Evolutionary conservation across 1,140 invertebrate genomes (phyloP).

Genomic region (Pseudomyrmex concolor): DNA sequence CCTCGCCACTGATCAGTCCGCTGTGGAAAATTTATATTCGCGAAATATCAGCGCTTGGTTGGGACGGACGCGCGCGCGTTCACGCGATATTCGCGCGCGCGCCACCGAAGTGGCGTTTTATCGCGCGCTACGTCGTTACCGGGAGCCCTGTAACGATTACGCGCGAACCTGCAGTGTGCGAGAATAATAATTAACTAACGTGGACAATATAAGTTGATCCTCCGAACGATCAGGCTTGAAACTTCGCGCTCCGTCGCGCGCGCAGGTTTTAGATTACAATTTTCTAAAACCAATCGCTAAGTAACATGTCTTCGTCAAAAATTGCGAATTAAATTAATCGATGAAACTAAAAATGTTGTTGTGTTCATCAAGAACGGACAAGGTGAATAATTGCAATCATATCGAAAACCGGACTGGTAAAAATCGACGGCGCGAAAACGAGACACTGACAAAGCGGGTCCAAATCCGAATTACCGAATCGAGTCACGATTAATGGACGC

Average conservation of each 20-base stretch:
- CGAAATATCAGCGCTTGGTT: slow-evolving; percentile 19
- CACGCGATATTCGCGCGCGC: background rate
- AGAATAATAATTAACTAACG: slow-evolving; percentile 47
- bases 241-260: background rate
- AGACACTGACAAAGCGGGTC: slow-evolving; percentile 65
- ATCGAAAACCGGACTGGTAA: slow-evolving; percentile 19
- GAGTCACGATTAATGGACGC: slow-evolving; percentile 73
- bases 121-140: slow-evolving; percentile 49
- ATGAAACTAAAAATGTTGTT: too few relatives aligned
- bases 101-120: slow-evolving; percentile 44
- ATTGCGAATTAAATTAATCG: too few relatives aligned
- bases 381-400: slow-evolving; percentile 6
- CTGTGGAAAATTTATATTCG: slow-evolving; percentile 60
- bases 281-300: too few relatives aligned
- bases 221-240: background rate
- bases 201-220: slow-evolving; percentile 46
- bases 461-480: slow-evolving; percentile 72
- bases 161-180: slow-evolving; percentile 1
- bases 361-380: too few relatives aligned
- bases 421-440: slow-evolving; percentile 61
- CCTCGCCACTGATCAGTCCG: slow-evolving; percentile 51
- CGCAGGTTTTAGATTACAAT: too few relatives aligned
- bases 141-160: slow-evolving; percentile 53
- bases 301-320: too few relatives aligned
- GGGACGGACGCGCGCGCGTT: slow-evolving; percentile 9